Base-by-base conservation (phyloP, 2,888 invertebrate genomes). In the Marronus borbonicus region DNA sequence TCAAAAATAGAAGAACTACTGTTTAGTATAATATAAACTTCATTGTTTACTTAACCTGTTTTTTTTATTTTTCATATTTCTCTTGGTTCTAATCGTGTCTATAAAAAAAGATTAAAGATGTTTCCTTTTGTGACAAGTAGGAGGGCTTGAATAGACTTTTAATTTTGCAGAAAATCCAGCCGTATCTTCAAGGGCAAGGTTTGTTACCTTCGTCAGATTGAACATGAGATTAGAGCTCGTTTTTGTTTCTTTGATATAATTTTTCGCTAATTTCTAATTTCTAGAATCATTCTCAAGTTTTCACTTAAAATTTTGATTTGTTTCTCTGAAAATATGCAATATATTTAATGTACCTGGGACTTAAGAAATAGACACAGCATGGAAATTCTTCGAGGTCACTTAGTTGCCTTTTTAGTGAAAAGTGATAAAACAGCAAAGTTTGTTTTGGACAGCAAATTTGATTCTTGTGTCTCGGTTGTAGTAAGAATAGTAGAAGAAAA, bases 111-210 rank as follows among this genome's bases (percentile, higher is more conserved):
- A 31, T 28, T 28, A 28, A 62, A 62, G 44, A 44, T 44, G 12
- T 44, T 44, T 44, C 44, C 8, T 17, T 17, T 17, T 55, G 17
- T 70, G 70, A 52, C 36, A 60, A 50, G 77, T 77, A 77, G 77
- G 20, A 76, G 36, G 58, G 79, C 80, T 81, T 81, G 80, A 81
- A 79, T 81, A 80, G 81, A 79, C 66, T 85, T 85, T 87, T 87
- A 85, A 85, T 86, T 87, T 89, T 89, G 83, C 88, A 89, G 88
- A 88, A 88, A 86, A 85, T 86, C 88, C 82, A 87, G 86, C 84
- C 87, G 88, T 83, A 83, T 88, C 86, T 87, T 87, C 88, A 85
- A 84, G 81, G 88, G 89, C 85, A 88, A 89, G 89, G 89, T 89
- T 87, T 87, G 89, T 89, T 58, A 44, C 12, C 44, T 58, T 10